Percentiles rank a stretch among this genome's conserved stretches.
These are phyloP conservation scores for Scaptodrosophila latifasciaeformis DNA, from an alignment of 2,888 invertebrate genomes.

Conservation along the genomic window DNA sequence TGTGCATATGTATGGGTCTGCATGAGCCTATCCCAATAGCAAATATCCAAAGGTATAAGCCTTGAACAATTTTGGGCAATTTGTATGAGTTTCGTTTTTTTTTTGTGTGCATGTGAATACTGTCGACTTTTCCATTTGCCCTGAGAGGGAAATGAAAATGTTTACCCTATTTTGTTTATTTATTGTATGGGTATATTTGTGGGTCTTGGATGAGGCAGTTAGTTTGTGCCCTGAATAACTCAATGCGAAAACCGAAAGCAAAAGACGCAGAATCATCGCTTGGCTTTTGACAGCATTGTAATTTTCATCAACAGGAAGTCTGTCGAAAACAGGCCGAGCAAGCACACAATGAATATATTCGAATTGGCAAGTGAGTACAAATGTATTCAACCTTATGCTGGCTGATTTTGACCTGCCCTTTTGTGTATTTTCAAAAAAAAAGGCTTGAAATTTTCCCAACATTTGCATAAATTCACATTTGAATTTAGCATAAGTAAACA, in stretches of 20 bases:
- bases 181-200: background rate
- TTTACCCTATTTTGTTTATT: constrained; percentile 1
- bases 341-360: constrained; percentile 11
- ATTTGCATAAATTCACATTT: too few species aligned
- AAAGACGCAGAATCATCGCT: too few species aligned
- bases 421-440: constrained; percentile 17
- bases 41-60: background rate
- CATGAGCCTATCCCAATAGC: background rate
- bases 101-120: too few species aligned
- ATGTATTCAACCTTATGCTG: constrained; percentile 1
- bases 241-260: too few species aligned
- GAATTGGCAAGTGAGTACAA: too few species aligned
- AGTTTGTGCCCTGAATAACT: constrained; percentile 19
- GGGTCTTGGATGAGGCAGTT: constrained; percentile 18
- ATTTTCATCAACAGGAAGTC: constrained; percentile 31
- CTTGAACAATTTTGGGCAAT: background rate
- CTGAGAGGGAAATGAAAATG: background rate
- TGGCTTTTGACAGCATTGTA: too few species aligned
- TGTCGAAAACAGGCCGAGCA: background rate
- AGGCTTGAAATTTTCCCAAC: too few species aligned
- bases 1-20: too few species aligned
- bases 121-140: background rate
- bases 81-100: background rate
- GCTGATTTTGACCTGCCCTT: constrained; percentile 34
- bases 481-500: too few species aligned